Evolutionary conservation across 2,888 invertebrate genomes (phyloP), one percentile per base, ranked within the genome.

Genomic region (Chirona hameri): DNA sequence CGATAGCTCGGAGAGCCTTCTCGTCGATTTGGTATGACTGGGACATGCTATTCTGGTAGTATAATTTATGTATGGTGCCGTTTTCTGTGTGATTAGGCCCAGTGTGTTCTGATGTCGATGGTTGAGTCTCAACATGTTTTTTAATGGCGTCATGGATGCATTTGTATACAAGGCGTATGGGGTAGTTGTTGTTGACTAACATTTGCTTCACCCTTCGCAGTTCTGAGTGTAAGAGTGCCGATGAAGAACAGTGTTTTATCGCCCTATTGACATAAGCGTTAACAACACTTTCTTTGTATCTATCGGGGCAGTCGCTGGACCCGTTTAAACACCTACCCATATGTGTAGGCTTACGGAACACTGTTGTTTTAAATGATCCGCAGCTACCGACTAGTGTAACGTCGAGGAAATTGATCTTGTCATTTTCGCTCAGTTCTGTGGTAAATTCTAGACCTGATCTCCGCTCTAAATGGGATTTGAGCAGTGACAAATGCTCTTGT

Each of bases 101-200:
- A n/a, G 7, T 48, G 7, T 48, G 48, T 48, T 48, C 12, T 48
- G 9, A 48, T 12, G 9, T 10, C 48, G 3, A 57, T 3, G 9
- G 57, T 21, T 12, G 57, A n/a, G 14, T 57, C 3, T 57, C 14
- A 57, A 57, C 18, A 18, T 57, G 57, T 9, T 57, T 57, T 9
- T 12, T 9, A 18, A 57, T 57, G 4, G 21, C 57, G 4, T 57
- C 48, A 12, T 48, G 7, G 48, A 48, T 48, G 48, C 48, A 48
- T 57, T 57, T 57, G 57, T 57, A 9, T 3, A 57, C 57, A 21
- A 18, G 10, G 14, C 18, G 21, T 18, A 21, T 21, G 3, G 57
- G 57, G 57, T 65, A 65, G n/a, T n/a, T 65, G 65, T 65, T 65
- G n/a, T n/a, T 24, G n/a, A n/a, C 65, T n/a, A 65, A n/a, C 24